These are phyloP conservation scores for Eolophus roseicapilla DNA, from an alignment of 2,113 vertebrate genomes.

Conservation along the genomic window DNA sequence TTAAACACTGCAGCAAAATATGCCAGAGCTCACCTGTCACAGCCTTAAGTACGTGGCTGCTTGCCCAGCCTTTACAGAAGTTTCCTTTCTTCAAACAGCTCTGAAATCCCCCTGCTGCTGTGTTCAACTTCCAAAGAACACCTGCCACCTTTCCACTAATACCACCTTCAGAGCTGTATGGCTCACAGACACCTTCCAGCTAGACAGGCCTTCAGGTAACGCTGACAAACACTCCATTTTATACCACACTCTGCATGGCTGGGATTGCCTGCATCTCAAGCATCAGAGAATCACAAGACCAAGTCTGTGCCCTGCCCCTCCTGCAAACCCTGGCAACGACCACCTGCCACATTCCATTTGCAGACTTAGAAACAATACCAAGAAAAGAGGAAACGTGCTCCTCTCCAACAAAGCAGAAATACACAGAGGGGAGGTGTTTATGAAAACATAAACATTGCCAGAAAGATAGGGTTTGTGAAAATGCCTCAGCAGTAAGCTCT, in stretches of 20 bases:
- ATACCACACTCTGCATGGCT: not conserved
- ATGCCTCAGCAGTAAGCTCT: not conserved
- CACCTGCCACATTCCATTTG: not conserved
- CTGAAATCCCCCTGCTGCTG: not conserved
- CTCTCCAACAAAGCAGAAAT: not conserved
- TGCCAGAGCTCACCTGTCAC: not conserved
- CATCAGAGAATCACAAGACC: not conserved
- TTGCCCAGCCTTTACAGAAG: not conserved
- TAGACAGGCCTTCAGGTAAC: not conserved
- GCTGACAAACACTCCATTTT: not conserved
- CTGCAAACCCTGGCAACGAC: not conserved
- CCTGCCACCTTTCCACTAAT: not conserved
- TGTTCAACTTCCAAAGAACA: not conserved
- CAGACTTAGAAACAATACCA: not conserved
- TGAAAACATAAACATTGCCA: not conserved
- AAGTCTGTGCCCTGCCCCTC: not conserved
- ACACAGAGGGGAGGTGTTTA: not conserved
- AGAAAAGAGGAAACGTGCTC: not conserved
- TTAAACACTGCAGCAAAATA: not conserved
- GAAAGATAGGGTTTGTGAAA: not conserved
- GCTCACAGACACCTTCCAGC: not conserved
- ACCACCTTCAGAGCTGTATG: not conserved
- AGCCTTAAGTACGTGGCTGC: not conserved
- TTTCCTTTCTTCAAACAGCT: not conserved
- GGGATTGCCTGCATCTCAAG: not conserved